Evolutionary conservation across 1,140 invertebrate species (phyloP).

Genomic region (Drosophila mojavensis): DNA sequence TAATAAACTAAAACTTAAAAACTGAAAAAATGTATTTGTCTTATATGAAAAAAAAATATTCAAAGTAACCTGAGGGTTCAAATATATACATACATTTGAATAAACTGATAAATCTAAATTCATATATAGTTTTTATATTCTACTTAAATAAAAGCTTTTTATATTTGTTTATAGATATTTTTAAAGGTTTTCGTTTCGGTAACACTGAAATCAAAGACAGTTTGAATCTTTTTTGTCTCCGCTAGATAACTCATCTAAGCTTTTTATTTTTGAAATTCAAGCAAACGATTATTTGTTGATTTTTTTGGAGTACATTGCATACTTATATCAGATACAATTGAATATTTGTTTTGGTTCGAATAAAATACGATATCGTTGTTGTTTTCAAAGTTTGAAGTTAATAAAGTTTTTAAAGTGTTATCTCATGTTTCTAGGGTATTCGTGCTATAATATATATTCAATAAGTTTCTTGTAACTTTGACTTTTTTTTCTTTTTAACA

Average conservation of each 20-base stretch:
- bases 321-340: slow-evolving; percentile 78
- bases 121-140: no score
- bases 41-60: neutral
- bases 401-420: slow-evolving; percentile 56
- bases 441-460: slow-evolving; percentile 34
- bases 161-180: neutral
- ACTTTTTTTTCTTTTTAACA: slow-evolving; percentile 31
- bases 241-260: slow-evolving; percentile 82
- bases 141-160: no score
- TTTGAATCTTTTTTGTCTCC: slow-evolving; percentile 58
- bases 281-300: slow-evolving; percentile 81
- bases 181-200: no score
- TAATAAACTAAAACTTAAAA: slow-evolving; percentile 77
- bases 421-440: slow-evolving; percentile 32
- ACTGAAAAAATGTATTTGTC: slow-evolving; percentile 16
- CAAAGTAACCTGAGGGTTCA: no score
- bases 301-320: slow-evolving; percentile 75
- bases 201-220: slow-evolving; percentile 26
- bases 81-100: no score
- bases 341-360: slow-evolving; percentile 73
- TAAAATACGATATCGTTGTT: slow-evolving; percentile 79
- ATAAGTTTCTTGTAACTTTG: slow-evolving; percentile 30
- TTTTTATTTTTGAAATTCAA: slow-evolving; percentile 82
- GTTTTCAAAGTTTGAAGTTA: slow-evolving; percentile 47
- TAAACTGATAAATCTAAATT: no score